Evolutionary conservation across 2,113 vertebrate species (phyloP).

Genomic region (Pontoporia blainvillei): DNA sequence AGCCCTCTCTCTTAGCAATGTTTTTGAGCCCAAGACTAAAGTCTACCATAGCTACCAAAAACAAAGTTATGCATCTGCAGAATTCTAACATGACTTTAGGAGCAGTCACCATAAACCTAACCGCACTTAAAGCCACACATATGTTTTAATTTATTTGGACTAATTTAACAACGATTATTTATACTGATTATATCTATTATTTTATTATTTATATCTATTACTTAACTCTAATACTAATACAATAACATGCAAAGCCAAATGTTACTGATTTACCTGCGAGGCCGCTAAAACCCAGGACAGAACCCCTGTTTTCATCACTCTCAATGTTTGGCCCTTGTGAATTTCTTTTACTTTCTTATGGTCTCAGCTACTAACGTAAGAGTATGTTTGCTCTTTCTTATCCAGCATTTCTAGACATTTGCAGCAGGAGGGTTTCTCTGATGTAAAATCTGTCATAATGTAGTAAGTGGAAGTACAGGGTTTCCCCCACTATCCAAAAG

Average conservation of each 20-base stretch:
- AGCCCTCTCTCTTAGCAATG: not conserved
- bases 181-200: not conserved
- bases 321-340: not conserved
- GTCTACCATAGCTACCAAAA: not conserved
- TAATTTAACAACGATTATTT: not conserved
- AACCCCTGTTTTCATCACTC: not conserved
- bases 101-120: not conserved
- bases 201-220: not conserved
- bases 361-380: not conserved
- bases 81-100: not conserved
- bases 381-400: not conserved
- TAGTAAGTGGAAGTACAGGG: not conserved
- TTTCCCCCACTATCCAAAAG: not conserved
- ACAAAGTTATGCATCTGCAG: not conserved
- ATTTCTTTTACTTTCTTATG: not conserved
- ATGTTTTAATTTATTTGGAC: not conserved
- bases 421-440: not conserved
- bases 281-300: not conserved
- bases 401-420: not conserved
- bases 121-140: not conserved
- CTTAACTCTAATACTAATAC: not conserved
- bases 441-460: not conserved
- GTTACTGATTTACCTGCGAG: not conserved
- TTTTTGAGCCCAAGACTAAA: not conserved
- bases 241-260: not conserved